These are phyloP conservation scores for Lycopodina hypogea DNA, from an alignment of 37 sponge, comb jelly and placozoan species.

Conservation along the genomic window DNA sequence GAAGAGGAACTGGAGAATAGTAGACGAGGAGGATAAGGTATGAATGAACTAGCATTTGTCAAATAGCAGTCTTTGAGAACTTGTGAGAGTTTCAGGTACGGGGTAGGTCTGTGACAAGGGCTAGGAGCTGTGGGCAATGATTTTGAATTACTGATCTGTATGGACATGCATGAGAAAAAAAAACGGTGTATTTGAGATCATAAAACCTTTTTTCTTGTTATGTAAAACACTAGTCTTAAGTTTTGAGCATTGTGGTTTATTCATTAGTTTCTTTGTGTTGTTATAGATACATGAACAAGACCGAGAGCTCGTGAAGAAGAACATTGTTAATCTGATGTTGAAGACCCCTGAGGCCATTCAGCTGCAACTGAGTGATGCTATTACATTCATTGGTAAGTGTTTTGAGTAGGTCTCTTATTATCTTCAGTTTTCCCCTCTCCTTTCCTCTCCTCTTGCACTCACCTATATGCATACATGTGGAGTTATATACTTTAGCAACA, in stretches of 20 bases:
- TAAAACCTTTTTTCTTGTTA: not conserved
- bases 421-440: not conserved
- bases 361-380: conserved; percentile 95
- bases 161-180: too few species aligned
- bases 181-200: too few species aligned
- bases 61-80: not conserved
- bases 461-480: too few species aligned
- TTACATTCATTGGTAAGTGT: conserved; percentile 85
- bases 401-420: not conserved
- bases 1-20: conserved; percentile 86
- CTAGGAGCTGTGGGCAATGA: too few species aligned
- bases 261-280: not conserved
- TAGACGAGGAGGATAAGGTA: conserved; percentile 49
- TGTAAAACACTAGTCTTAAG: not conserved
- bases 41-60: not conserved
- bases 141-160: too few species aligned
- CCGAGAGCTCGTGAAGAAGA: conserved; percentile 70
- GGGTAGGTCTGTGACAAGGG: not conserved
- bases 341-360: conserved; percentile 89
- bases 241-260: too few species aligned
- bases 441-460: too few species aligned
- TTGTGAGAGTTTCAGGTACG: not conserved
- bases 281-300: conserved; percentile 50
- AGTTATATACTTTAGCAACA: too few species aligned
- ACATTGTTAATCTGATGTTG: conserved; percentile 94